These are phyloP conservation scores for Gambusia holbrooki DNA, from an alignment of 2,113 vertebrate species.

Conservation along the genomic window DNA sequence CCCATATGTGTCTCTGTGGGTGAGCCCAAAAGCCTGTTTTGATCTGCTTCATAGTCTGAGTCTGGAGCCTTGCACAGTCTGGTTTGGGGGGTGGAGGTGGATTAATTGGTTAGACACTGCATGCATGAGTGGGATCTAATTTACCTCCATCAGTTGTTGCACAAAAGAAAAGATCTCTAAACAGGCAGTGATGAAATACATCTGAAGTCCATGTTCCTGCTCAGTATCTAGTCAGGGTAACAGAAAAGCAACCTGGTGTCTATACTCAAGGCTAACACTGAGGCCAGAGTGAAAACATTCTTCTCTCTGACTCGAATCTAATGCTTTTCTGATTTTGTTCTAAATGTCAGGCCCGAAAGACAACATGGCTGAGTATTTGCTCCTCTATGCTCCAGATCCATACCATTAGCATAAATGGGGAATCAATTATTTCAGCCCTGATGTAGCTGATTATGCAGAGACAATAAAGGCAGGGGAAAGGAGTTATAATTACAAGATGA, in stretches of 20 bases:
- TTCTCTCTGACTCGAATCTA: slow-evolving; percentile 63
- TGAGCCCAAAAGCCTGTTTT: slow-evolving; percentile 26
- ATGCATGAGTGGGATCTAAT: slow-evolving; percentile 75
- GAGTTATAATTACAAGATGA: slow-evolving; percentile 75
- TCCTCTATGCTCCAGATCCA: slow-evolving; percentile 67
- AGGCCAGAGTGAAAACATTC: slow-evolving; percentile 47
- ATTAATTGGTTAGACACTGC: slow-evolving; percentile 70
- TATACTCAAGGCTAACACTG: slow-evolving; percentile 33
- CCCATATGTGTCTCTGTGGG: slow-evolving; percentile 40
- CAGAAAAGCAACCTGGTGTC: slow-evolving; percentile 39
- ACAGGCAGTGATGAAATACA: slow-evolving; percentile 68
- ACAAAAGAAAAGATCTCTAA: slow-evolving; percentile 66
- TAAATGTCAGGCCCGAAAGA: slow-evolving; percentile 75
- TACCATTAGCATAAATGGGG: slow-evolving; percentile 77
- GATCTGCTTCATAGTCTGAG: slow-evolving; percentile 33
- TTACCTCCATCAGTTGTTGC: slow-evolving; percentile 73
- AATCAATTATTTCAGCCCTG: slow-evolving; percentile 75
- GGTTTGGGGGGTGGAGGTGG: slow-evolving; percentile 54
- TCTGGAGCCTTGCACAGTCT: slow-evolving; percentile 29
- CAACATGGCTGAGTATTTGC: slow-evolving; percentile 74
- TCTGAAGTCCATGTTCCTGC: slow-evolving; percentile 67
- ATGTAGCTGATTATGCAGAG: slow-evolving; percentile 73
- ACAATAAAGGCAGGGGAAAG: slow-evolving; percentile 67
- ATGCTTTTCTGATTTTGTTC: slow-evolving; percentile 59
- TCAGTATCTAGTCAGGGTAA: slow-evolving; percentile 66